Evolutionary conservation across 2,113 vertebrate genomes (phyloP), one percentile per base, ranked within the genome.

Genomic region (Ailuropoda melanoleuca): DNA sequence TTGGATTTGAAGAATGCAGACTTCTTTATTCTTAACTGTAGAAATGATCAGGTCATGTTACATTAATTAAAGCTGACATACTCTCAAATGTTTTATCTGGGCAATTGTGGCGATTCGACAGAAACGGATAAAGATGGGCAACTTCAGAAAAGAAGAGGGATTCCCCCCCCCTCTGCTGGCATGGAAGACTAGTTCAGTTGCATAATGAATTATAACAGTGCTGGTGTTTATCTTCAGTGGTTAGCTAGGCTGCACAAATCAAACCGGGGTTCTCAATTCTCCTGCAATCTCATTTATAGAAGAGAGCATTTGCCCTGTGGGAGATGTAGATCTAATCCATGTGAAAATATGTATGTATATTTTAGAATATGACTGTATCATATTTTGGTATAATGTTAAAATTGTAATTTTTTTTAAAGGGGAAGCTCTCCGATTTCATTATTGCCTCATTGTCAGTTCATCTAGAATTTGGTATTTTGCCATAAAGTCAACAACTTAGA

Each of bases 1-100:
- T 96, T 93, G 97, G 98, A 95, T 98, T 98, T 99, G 98, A 99
- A 99, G 98, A 98, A 98, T 86, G 96, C 98, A 97, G 98, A 98
- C 98, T 99, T 99, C 98, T 99, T 99, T 99, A 98, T 99, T 98
- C 94, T 98, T 98, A 98, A 50, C 98, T 98, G 98, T 98, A 98
- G 97, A 99, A 98, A 98, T 98, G 98, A 99, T 98, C 98, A 97
- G 98, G 98, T 98, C 98, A 97, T 98, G 98, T 99, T 99, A 98
- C 98, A 98, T 98, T 99, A 99, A 99, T 99, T 99, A 99, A 98
- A 98, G 97, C 98, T 98, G 98, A 98, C 98, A 97, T 94, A 97
- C 70, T 98, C 98, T 98, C 98, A 98, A 99, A 98, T 98, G 99
- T 98, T 98, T 99, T 99, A 98, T 99, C 98, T 98, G 97, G 97